Base-by-base conservation (phyloP, 2,113 vertebrate genomes). In the Thalassarche chlororhynchos region DNA sequence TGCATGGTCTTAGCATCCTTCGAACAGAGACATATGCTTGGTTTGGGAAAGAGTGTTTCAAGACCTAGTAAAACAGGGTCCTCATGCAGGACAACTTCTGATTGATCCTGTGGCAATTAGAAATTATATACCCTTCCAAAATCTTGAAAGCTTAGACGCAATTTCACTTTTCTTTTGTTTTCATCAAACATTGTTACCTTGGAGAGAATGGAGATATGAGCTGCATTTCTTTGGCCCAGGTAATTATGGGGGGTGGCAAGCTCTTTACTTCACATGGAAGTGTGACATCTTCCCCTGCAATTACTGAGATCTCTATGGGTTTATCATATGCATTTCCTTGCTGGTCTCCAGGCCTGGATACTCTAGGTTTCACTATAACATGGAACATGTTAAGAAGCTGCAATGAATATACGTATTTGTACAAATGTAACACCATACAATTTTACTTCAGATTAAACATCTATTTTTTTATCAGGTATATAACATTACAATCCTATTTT, bases 181-280 rank as follows among this genome's bases (percentile, higher is more conserved):
- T 49, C 58, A 75, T 40, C 54, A 74, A 62, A 46, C 49, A 47
- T 34, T 58, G 14, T 92, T 98, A 99, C 99, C 99, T 99, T 54
- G 98, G 98, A 74, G 99, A 99, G 95, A 99, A 99, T 1, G 99
- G 99, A 61, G 99, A 99, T 96, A 99, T 98, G 89, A 99, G 99
- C 72, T 99, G 99, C 85, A 88, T 98, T 89, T 99, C 99, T 96
- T 98, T 99, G 96, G 99, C 99, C 99, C 99, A 99, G 90, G 98
- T 99, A 84, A 99, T 98, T 77, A 99, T 95, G 42, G 99, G 99
- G 25, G 99, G 99, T 26, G 99, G 99, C 58, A 98, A 97, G 93
- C 99, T 99, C 92, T 98, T 98, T 54, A 99, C 99, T 84, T 99
- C 99, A 93, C 99, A 99, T 5, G 99, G 99, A 71, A 99, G 98